Conservation (phyloP, 2,113 vertebrate genomes). For the Paramisgurnus dabryanus region DNA sequence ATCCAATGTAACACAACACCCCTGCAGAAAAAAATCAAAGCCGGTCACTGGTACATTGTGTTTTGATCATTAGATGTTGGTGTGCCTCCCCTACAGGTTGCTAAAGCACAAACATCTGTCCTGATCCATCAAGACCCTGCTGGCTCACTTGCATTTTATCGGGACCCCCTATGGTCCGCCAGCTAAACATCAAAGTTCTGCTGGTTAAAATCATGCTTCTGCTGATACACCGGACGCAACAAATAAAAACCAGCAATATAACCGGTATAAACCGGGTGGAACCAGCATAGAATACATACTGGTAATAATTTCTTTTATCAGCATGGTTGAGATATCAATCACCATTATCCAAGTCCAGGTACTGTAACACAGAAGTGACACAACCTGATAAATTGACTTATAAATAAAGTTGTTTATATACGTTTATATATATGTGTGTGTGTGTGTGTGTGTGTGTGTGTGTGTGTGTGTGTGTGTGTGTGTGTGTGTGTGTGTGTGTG, state of each 20-base stretch:
- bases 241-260: not conserved
- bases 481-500: no score
- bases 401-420: no score
- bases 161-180: not conserved
- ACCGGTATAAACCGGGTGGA: not conserved
- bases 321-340: not conserved
- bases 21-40: constrained; percentile 6
- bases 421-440: no score
- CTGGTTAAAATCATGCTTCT: constrained; percentile 1
- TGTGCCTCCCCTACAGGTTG: not conserved
- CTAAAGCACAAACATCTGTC: constrained; percentile 14
- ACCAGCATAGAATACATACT: not conserved
- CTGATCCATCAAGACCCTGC: not conserved
- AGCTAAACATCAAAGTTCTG: not conserved
- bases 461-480: no score
- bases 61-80: constrained; percentile 10
- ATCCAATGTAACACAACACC: not conserved
- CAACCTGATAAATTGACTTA: not conserved
- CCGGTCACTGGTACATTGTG: not conserved
- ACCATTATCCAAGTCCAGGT: not conserved
- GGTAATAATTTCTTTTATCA: not conserved
- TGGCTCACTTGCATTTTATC: not conserved
- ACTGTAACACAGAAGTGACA: not conserved
- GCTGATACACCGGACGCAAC: not conserved
- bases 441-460: no score